Conservation (phyloP, 2,797 vertebrate species). For the Sebastes trivittatus region DNA sequence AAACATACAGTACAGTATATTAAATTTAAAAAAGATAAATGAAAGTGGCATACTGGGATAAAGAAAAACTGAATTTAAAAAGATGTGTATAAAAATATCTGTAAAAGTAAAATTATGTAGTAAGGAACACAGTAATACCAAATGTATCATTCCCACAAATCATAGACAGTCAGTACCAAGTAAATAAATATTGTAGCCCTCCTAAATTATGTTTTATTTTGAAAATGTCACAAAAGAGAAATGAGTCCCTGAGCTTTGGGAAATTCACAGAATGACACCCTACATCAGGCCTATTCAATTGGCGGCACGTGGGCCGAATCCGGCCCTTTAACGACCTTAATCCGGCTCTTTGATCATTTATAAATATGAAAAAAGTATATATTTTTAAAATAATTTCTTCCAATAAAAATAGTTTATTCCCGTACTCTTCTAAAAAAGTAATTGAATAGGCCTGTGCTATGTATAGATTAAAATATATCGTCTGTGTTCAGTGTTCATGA, state of each 20-base stretch:
- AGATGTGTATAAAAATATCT: neutral
- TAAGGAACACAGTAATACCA: neutral
- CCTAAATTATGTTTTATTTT: neutral
- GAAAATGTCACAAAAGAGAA: neutral
- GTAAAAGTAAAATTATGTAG: neutral
- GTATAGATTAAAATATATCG: neutral
- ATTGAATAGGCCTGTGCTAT: too few species aligned
- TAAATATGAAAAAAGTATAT: too few species aligned
- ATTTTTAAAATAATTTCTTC: too few species aligned
- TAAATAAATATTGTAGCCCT: neutral
- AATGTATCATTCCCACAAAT: neutral
- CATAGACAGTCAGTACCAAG: neutral
- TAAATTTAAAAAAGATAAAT: neutral
- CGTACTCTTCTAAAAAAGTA: too few species aligned
- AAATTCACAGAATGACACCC: neutral
- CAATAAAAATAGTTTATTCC: too few species aligned
- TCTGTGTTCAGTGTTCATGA: neutral
- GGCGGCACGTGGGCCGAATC: too few species aligned
- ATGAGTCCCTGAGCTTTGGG: neutral
- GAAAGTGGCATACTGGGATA: neutral
- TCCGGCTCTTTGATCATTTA: fast-evolving
- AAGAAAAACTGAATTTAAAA: neutral
- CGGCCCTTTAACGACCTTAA: too few species aligned
- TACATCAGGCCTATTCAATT: too few species aligned
- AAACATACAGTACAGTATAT: neutral